Conservation (phyloP, 2,113 vertebrate species). For the Crotalus helleri region DNA sequence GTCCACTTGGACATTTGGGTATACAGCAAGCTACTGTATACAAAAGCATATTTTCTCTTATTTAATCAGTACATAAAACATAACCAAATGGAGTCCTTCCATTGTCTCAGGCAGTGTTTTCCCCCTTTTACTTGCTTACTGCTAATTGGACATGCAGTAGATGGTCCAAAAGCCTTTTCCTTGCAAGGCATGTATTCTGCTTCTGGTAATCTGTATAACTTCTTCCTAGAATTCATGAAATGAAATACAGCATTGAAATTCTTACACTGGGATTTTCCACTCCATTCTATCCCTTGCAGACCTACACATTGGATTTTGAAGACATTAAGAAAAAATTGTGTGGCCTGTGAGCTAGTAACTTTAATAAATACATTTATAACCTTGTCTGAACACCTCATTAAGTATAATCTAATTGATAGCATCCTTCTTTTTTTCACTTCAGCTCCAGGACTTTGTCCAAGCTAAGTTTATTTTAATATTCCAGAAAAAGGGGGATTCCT, state of each 20-base stretch:
- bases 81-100: not conserved
- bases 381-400: not conserved
- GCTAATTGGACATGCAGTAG: not conserved
- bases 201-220: not conserved
- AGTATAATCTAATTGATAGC: not conserved
- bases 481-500: not conserved
- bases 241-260: not conserved
- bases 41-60: not conserved
- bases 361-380: not conserved
- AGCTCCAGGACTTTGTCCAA: not conserved
- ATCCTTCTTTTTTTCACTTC: not conserved
- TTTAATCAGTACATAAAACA: not conserved
- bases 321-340: not conserved
- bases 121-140: not conserved
- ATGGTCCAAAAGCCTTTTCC: not conserved
- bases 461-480: not conserved
- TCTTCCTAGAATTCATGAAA: not conserved
- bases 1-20: not conserved
- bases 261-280: not conserved
- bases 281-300: not conserved
- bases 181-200: not conserved
- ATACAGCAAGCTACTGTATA: not conserved
- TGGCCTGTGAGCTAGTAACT: not conserved
- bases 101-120: not conserved
- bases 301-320: not conserved